Conservation (phyloP, 2,797 vertebrate genomes). For the Acipenser oxyrinchus region DNA sequence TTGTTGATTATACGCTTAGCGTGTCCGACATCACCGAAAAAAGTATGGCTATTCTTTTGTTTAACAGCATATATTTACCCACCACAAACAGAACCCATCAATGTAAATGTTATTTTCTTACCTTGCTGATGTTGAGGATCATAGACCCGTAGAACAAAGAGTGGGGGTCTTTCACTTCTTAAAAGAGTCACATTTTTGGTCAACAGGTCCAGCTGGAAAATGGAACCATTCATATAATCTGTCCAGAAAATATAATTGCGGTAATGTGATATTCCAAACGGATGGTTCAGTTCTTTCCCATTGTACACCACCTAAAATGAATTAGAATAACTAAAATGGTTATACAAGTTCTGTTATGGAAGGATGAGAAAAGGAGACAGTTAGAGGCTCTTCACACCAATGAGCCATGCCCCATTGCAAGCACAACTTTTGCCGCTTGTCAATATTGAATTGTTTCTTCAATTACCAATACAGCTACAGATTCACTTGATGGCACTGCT, state of each 20-base stretch:
- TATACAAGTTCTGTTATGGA: too few relatives aligned
- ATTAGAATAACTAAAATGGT: conserved; percentile 16
- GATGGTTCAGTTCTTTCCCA: conserved; percentile 93
- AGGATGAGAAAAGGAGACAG: too few relatives aligned
- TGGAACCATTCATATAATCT: conserved; percentile 97
- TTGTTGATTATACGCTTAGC: conserved; percentile 6
- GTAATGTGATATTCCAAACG: conserved; percentile 91
- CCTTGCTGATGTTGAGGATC: conserved; percentile 91
- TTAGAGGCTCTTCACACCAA: too few relatives aligned
- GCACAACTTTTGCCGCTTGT: too few relatives aligned
- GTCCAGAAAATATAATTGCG: conserved; percentile 93
- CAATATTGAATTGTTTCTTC: too few relatives aligned
- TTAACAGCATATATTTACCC: conserved; percentile 8
- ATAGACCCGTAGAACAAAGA: conserved; percentile 91
- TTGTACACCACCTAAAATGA: conserved; percentile 81
- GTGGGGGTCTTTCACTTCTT: conserved; percentile 83
- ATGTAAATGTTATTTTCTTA: conserved; percentile 35
- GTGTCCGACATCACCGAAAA: conserved; percentile 23
- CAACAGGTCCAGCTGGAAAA: conserved; percentile 87
- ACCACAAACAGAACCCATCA: not conserved
- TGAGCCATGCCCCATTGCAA: too few relatives aligned
- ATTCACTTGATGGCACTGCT: too few relatives aligned
- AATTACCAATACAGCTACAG: too few relatives aligned
- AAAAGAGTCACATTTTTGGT: conserved; percentile 77
- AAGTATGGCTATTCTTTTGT: conserved; percentile 23